Percentiles rank a stretch among this genome's conserved stretches.
Conservation (phyloP, 2,797 vertebrate genomes). For the Peromyscus attwateri region DNA sequence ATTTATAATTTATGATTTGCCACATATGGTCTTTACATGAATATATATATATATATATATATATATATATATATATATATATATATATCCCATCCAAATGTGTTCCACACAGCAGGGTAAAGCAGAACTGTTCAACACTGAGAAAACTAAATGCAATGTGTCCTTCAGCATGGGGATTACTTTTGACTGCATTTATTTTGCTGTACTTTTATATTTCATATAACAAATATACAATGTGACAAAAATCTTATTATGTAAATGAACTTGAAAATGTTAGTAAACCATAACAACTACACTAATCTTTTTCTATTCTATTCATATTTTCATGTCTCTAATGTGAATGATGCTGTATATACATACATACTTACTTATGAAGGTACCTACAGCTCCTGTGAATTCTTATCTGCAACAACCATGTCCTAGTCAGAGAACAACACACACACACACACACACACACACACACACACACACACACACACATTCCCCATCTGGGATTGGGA, state of each 20-base stretch:
- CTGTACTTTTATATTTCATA: neutral
- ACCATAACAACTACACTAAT: neutral
- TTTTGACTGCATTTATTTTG: neutral
- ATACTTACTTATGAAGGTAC: neutral
- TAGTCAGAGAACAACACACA: neutral
- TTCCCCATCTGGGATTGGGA: neutral
- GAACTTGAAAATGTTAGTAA: neutral
- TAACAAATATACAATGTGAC: constrained; percentile 17
- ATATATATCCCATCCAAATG: neutral
- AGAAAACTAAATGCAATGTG: neutral
- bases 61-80: neutral
- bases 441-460: neutral
- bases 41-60: neutral
- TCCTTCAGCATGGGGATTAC: neutral
- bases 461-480: neutral
- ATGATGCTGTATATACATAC: neutral
- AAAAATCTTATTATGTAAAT: neutral
- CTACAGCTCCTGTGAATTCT: too few relatives aligned
- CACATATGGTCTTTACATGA: neutral
- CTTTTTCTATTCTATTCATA: neutral
- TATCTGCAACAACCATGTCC: neutral
- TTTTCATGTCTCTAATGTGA: neutral
- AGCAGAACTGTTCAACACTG: neutral
- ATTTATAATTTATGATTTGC: constrained; percentile 22
- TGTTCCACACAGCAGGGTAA: neutral